These are phyloP conservation scores for Leptogaster cylindrica DNA, from an alignment of 2,888 invertebrate species.

Conservation along the genomic window DNA sequence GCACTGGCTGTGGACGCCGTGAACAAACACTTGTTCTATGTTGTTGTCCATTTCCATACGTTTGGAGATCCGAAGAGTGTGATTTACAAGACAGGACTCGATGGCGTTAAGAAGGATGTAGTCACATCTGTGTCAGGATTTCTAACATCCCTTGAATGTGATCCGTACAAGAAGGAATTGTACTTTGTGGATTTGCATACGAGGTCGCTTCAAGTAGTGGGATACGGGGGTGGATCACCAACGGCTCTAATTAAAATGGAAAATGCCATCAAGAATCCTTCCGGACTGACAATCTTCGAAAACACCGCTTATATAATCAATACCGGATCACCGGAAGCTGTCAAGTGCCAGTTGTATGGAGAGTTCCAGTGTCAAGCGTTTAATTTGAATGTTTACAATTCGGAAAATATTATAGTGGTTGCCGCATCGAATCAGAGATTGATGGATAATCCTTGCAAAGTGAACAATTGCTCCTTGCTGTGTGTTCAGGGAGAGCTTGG, in stretches of 20 bases:
- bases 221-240: slow-evolving; percentile 64
- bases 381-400: slow-evolving; percentile 61
- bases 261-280: slow-evolving; percentile 65
- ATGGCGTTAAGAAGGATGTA: slow-evolving; percentile 64
- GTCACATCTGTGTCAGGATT: slow-evolving; percentile 56
- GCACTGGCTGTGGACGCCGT: slow-evolving; percentile 71
- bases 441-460: slow-evolving; percentile 63
- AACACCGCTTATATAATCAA: slow-evolving; percentile 77
- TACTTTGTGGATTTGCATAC: slow-evolving; percentile 77
- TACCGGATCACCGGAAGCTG: slow-evolving; percentile 65
- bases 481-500: slow-evolving; percentile 66
- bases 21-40: slow-evolving; percentile 67
- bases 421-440: slow-evolving; percentile 66
- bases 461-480: slow-evolving; percentile 66
- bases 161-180: slow-evolving; percentile 67
- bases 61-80: slow-evolving; percentile 62
- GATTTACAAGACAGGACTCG: slow-evolving; percentile 65
- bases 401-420: slow-evolving; percentile 64
- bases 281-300: slow-evolving; percentile 75
- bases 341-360: slow-evolving; percentile 68
- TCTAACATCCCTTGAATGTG: slow-evolving; percentile 63
- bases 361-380: slow-evolving; percentile 63
- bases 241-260: slow-evolving; percentile 62
- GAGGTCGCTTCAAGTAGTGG: slow-evolving; percentile 63
- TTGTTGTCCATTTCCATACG: slow-evolving; percentile 61